phyloP scores from a whole-genome alignment of 2,797 vertebrate genomes.

The Sitta carolinensis region DNA sequence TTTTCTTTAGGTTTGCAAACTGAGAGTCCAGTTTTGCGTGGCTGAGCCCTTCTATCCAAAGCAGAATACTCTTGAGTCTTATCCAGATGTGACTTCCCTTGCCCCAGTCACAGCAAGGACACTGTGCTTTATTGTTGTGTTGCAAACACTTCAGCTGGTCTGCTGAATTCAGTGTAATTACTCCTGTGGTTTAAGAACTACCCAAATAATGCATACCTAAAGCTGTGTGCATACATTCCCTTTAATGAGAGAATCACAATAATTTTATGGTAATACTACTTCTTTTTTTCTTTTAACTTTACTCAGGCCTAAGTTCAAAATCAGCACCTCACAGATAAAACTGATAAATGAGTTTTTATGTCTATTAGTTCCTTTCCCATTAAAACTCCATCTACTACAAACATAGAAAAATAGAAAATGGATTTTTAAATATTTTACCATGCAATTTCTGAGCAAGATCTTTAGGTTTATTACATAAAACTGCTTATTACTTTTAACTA shows the following conservation, averaged over 20 bases:
- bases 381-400: background rate
- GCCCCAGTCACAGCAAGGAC: background rate
- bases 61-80: background rate
- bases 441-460: background rate
- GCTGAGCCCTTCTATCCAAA: background rate
- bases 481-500: background rate
- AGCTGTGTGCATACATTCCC: background rate
- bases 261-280: background rate
- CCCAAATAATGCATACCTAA: background rate
- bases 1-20: background rate
- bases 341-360: background rate
- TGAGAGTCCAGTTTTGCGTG: background rate
- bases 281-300: background rate
- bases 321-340: background rate
- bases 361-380: background rate
- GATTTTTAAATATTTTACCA: background rate
- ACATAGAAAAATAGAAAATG: background rate
- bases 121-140: background rate
- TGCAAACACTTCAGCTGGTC: background rate
- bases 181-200: background rate
- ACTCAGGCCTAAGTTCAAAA: background rate
- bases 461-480: background rate
- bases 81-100: background rate
- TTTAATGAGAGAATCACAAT: background rate
- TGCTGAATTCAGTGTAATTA: background rate